Percentiles rank a stretch among this genome's conserved stretches.
phyloP scores from a whole-genome alignment of 2,888 invertebrate species.

The Lypha dubia region DNA sequence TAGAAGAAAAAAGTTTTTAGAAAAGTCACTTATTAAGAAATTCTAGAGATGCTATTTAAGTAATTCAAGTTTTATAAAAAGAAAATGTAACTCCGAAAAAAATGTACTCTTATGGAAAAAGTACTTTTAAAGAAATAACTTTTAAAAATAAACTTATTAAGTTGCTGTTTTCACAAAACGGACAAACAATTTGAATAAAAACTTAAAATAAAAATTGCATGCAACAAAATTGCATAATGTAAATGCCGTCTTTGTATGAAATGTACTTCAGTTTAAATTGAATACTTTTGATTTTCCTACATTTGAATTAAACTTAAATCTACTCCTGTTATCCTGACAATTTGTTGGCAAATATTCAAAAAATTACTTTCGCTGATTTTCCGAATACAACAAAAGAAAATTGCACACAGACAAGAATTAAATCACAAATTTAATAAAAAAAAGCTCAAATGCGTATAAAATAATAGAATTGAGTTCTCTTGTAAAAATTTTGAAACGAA shows the following conservation, averaged over 20 bases:
- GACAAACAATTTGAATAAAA: too few species aligned
- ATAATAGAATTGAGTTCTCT: slow-evolving; percentile 71
- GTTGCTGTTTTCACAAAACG: too few species aligned
- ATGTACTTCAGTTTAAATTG: too few species aligned
- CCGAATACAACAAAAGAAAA: slow-evolving; percentile 19
- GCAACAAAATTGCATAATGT: too few species aligned
- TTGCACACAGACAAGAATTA: slow-evolving; percentile 31
- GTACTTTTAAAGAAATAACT: not conserved
- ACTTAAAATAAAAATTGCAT: too few species aligned
- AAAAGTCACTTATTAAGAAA: too few species aligned
- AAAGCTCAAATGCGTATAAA: slow-evolving; percentile 53
- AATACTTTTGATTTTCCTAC: not conserved
- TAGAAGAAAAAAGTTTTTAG: too few species aligned
- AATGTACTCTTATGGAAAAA: not conserved
- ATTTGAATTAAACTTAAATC: slow-evolving; percentile 10
- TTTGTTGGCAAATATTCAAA: slow-evolving; percentile 56
- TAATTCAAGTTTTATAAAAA: too few species aligned
- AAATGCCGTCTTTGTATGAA: too few species aligned
- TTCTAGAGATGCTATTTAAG: too few species aligned
- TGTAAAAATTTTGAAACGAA: not conserved
- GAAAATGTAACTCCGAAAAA: too few species aligned
- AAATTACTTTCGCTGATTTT: slow-evolving; percentile 59
- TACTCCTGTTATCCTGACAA: not conserved
- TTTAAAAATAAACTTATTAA: not conserved
- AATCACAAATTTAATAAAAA: slow-evolving; percentile 46